Conservation (phyloP, 2,888 invertebrate species). For the Vandiemenella viatica region DNA sequence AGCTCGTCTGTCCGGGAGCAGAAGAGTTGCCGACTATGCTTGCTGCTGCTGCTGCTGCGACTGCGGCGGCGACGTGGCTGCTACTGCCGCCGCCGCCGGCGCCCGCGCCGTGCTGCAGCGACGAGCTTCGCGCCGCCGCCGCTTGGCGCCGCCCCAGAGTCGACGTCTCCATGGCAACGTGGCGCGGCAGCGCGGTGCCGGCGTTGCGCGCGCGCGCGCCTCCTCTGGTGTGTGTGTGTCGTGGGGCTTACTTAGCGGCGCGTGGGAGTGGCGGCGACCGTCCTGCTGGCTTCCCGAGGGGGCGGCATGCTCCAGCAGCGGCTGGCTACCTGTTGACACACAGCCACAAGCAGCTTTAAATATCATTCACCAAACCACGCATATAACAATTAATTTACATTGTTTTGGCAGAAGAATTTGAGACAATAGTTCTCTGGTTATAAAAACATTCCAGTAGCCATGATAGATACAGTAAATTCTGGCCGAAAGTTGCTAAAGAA, state of each 20-base stretch:
- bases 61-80: background rate
- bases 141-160: constrained; percentile 11
- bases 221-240: no score
- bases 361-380: no score
- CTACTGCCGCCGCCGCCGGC: constrained; percentile 5
- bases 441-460: no score
- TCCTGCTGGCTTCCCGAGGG: background rate
- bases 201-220: constrained; percentile 1
- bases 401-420: no score
- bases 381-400: no score
- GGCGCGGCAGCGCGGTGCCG: background rate
- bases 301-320: background rate
- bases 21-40: no score
- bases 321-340: background rate
- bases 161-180: constrained; percentile 8
- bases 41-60: background rate
- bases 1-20: no score
- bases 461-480: no score
- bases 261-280: background rate
- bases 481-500: no score
- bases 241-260: no score
- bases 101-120: background rate
- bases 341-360: no score
- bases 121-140: constrained; percentile 4
- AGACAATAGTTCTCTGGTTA: no score